Conservation (phyloP, 1,140 invertebrate species). For the Drosophila teissieri region DNA sequence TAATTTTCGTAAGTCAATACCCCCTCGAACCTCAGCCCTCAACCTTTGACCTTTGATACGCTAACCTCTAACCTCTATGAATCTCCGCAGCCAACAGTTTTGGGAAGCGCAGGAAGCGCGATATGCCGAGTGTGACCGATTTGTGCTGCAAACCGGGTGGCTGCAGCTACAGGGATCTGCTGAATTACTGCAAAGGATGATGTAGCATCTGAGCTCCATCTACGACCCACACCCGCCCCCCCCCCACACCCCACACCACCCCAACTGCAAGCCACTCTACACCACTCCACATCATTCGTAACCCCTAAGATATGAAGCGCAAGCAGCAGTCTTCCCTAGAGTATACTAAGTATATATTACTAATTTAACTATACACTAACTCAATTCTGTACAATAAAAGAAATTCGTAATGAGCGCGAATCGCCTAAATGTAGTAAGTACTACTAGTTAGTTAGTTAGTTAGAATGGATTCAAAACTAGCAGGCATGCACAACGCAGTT, state of each 20-base stretch:
- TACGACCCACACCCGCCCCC: background rate
- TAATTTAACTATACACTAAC: slow-evolving; percentile 74
- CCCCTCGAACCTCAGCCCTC: background rate
- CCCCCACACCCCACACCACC: too few relatives aligned
- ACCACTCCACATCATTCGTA: slow-evolving; percentile 13
- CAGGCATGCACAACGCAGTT: too few relatives aligned
- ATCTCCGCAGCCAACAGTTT: slow-evolving; percentile 58
- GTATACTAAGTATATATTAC: slow-evolving; percentile 63
- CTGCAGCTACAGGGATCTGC: slow-evolving; percentile 56
- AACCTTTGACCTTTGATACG: too few relatives aligned
- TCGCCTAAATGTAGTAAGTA: too few relatives aligned
- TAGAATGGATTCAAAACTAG: too few relatives aligned
- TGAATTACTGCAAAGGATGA: slow-evolving; percentile 49
- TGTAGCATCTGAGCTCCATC: background rate
- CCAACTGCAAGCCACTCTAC: background rate
- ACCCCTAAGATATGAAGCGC: slow-evolving; percentile 3
- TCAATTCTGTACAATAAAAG: slow-evolving; percentile 67
- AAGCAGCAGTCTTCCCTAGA: slow-evolving; percentile 30
- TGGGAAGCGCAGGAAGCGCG: slow-evolving; percentile 62
- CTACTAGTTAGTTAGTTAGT: too few relatives aligned
- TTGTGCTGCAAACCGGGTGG: slow-evolving; percentile 51
- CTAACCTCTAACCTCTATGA: too few relatives aligned
- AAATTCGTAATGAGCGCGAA: slow-evolving; percentile 17
- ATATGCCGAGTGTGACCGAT: slow-evolving; percentile 27
- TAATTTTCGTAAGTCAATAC: slow-evolving; percentile 52